Evolutionary conservation across 1,140 invertebrate species (phyloP).

Genomic region (Zaprionus capensis): DNA sequence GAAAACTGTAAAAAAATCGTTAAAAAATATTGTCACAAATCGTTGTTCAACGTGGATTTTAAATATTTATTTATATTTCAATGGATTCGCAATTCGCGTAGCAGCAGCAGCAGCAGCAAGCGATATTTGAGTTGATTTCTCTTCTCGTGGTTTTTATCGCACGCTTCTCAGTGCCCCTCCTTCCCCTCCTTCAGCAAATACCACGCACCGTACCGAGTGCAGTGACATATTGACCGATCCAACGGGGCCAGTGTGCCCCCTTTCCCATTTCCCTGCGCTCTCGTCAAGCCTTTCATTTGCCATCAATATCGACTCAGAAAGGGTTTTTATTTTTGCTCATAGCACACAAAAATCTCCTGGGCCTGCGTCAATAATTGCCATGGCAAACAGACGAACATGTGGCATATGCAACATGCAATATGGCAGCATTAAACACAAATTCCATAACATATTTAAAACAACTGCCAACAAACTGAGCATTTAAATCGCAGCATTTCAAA

Average conservation of each 20-base stretch:
- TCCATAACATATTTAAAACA: slow-evolving; percentile 45
- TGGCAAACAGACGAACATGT: slow-evolving; percentile 44
- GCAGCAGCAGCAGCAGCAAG: slow-evolving; percentile 9
- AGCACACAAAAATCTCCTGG: slow-evolving; percentile 51
- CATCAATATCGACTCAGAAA: slow-evolving; percentile 26
- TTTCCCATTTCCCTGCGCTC: background rate
- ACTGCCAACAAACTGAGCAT: background rate
- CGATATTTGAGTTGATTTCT: slow-evolving; percentile 51
- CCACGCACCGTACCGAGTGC: slow-evolving; percentile 21
- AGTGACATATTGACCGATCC: slow-evolving; percentile 76
- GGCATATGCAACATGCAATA: slow-evolving; percentile 37
- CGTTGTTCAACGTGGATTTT: slow-evolving; percentile 52
- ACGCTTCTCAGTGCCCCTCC: background rate
- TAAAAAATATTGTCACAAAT: slow-evolving; percentile 67
- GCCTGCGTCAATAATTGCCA: slow-evolving; percentile 76
- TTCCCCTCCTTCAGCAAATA: slow-evolving; percentile 41
- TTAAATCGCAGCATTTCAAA: no score
- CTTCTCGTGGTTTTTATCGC: slow-evolving; percentile 9
- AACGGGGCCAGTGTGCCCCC: slow-evolving; percentile 1
- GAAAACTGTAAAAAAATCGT: slow-evolving; percentile 21
- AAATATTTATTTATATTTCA: slow-evolving; percentile 77
- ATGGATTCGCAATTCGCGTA: slow-evolving; percentile 62
- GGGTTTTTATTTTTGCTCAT: slow-evolving; percentile 24
- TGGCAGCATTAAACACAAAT: slow-evolving; percentile 42
- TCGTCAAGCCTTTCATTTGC: slow-evolving; percentile 12